phyloP scores from a whole-genome alignment of 2,797 vertebrate species.

The Channallabes apus region DNA sequence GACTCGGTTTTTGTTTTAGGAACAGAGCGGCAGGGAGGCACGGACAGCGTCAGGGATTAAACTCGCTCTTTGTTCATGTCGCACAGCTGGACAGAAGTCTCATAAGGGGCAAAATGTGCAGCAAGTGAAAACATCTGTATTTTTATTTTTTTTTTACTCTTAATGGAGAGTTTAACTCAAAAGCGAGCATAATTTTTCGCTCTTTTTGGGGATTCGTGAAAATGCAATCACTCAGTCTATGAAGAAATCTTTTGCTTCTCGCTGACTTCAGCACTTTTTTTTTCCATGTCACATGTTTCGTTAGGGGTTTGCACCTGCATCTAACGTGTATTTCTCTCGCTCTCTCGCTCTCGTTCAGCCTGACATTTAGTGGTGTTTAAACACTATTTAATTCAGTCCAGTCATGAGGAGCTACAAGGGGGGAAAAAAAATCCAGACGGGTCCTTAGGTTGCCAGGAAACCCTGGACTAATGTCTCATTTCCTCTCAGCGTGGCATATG shows the following conservation, averaged over 20 bases:
- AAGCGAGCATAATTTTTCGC: neutral
- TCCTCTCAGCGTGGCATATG: slow-evolving; percentile 47
- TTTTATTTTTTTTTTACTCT: too few relatives aligned
- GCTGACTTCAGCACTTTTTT: neutral
- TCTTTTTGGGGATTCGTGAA: neutral
- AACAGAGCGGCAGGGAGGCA: slow-evolving; percentile 14
- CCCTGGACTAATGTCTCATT: slow-evolving; percentile 48
- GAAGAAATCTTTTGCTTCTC: neutral
- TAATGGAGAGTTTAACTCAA: neutral
- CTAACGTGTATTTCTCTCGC: neutral
- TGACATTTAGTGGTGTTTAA: slow-evolving; percentile 50
- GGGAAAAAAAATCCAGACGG: slow-evolving; percentile 36
- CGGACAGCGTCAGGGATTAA: slow-evolving; percentile 39
- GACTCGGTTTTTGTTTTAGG: slow-evolving; percentile 20
- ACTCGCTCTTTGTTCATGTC: slow-evolving; percentile 25
- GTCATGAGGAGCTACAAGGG: slow-evolving; percentile 24
- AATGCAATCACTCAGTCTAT: neutral
- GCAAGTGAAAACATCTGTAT: slow-evolving; percentile 11
- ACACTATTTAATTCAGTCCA: slow-evolving; percentile 43
- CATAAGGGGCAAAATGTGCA: slow-evolving; percentile 10
- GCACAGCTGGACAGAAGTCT: slow-evolving; percentile 43
- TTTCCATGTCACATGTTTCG: neutral
- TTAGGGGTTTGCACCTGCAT: neutral
- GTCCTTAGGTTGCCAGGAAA: slow-evolving; percentile 42
- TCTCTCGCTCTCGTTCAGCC: neutral